Conservation (phyloP, 2,888 invertebrate genomes). For the Meiosimyza platycephala region DNA sequence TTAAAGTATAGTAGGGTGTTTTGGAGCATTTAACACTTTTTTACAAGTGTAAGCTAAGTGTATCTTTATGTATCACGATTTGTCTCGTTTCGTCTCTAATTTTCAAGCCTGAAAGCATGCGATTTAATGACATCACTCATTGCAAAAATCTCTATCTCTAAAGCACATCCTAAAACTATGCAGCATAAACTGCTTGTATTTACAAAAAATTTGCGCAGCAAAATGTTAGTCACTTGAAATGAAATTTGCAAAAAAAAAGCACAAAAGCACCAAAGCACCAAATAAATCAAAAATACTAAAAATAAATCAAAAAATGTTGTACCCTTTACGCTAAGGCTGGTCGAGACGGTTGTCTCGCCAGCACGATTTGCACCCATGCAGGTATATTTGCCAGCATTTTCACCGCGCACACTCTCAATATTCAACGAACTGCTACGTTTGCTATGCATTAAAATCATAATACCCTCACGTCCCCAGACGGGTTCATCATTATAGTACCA, state of each 20-base stretch:
- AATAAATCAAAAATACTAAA: background rate
- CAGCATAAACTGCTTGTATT: constrained; percentile 26
- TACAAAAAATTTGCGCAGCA: constrained; percentile 16
- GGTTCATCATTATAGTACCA: constrained; percentile 76
- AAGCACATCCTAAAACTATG: constrained; percentile 35
- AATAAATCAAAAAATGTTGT: constrained; percentile 49
- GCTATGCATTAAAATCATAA: constrained; percentile 67
- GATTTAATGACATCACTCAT: no score
- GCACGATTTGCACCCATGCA: constrained; percentile 76
- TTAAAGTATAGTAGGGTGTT: no score
- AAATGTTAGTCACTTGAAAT: no score
- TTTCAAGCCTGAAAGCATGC: no score
- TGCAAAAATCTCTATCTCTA: no score
- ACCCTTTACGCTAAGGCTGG: constrained; percentile 64
- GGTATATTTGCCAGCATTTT: constrained; percentile 80
- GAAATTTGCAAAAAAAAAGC: background rate
- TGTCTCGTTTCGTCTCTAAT: no score
- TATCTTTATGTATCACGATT: no score
- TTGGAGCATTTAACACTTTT: no score
- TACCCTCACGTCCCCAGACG: constrained; percentile 54
- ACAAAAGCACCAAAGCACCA: background rate
- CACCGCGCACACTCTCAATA: constrained; percentile 72
- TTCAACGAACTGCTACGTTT: constrained; percentile 73
- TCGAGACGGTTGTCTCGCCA: constrained; percentile 67
- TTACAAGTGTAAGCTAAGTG: no score